phyloP scores from a whole-genome alignment of 2,888 invertebrate species.

The Athetis lepigone region DNA sequence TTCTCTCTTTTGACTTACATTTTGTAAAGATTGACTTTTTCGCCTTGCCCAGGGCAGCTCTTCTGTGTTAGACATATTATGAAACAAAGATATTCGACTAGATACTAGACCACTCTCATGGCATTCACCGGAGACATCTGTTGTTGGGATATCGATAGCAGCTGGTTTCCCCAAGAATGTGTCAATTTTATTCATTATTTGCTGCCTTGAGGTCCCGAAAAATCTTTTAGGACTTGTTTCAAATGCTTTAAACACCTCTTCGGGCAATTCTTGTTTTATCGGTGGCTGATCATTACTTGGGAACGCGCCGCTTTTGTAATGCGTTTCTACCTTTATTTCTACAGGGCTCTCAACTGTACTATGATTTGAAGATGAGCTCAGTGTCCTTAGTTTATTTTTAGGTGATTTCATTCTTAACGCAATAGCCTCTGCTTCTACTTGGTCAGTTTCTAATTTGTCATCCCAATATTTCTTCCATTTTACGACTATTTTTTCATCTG shows the following conservation, averaged over 20 bases:
- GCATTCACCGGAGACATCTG: constrained; percentile 68
- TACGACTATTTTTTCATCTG: constrained; percentile 77
- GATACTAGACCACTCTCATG: constrained; percentile 86
- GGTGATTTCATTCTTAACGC: constrained; percentile 50
- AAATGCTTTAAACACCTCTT: constrained; percentile 87
- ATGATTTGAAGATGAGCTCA: constrained; percentile 1
- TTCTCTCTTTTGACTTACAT: constrained; percentile 74
- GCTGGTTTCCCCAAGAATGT: constrained; percentile 82
- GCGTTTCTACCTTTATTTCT: constrained; percentile 24
- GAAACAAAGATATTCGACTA: constrained; percentile 87
- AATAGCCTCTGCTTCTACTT: constrained; percentile 62
- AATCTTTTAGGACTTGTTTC: constrained; percentile 88
- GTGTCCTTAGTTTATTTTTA: constrained; percentile 26
- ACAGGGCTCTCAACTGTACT: constrained; percentile 10
- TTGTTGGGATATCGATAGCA: constrained; percentile 67
- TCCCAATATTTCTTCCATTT: constrained; percentile 88
- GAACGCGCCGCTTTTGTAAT: not conserved
- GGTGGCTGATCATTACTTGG: constrained; percentile 37
- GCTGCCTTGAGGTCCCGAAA: constrained; percentile 86
- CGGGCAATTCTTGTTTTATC: constrained; percentile 83
- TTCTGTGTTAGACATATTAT: constrained; percentile 83
- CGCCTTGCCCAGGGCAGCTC: constrained; percentile 72
- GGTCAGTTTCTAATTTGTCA: constrained; percentile 78
- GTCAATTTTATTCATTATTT: constrained; percentile 86
- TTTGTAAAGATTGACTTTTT: constrained; percentile 80